Conservation (phyloP, 2,797 vertebrate genomes). For the Bovichtus diacanthus region DNA sequence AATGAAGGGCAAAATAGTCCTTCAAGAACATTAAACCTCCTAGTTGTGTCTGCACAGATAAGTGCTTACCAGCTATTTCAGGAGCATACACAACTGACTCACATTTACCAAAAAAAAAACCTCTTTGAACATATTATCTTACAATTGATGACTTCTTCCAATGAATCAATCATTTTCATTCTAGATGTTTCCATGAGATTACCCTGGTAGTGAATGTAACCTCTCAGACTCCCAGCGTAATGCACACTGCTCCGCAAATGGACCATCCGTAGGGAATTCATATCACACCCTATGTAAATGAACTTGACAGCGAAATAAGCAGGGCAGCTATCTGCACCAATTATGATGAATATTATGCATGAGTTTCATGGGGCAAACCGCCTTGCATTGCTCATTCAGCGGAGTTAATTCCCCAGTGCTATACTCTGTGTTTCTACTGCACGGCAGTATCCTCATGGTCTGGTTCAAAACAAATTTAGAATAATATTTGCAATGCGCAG, state of each 20-base stretch:
- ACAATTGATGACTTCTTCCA: background rate
- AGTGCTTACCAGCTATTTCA: background rate
- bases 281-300: constrained; percentile 61
- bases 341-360: constrained; percentile 70
- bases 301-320: constrained; percentile 67
- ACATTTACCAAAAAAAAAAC: background rate
- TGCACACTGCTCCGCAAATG: constrained; percentile 51
- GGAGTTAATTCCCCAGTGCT: constrained; percentile 23
- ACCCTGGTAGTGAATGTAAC: constrained; percentile 19
- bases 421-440: background rate
- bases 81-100: background rate
- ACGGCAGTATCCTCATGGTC: constrained; percentile 12
- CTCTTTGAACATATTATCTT: background rate
- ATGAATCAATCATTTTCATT: background rate
- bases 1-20: background rate
- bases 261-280: constrained; percentile 54
- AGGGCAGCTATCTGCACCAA: constrained; percentile 60
- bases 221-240: constrained; percentile 35
- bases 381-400: constrained; percentile 39
- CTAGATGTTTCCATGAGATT: constrained; percentile 32
- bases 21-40: constrained; percentile 10
- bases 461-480: background rate
- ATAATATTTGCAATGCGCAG: background rate
- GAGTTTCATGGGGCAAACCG: constrained; percentile 38
- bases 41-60: constrained; percentile 6